Evolutionary conservation across 1,140 invertebrate species (phyloP), one percentile per base, ranked within the genome.

Genomic region (Orchesella cincta): DNA sequence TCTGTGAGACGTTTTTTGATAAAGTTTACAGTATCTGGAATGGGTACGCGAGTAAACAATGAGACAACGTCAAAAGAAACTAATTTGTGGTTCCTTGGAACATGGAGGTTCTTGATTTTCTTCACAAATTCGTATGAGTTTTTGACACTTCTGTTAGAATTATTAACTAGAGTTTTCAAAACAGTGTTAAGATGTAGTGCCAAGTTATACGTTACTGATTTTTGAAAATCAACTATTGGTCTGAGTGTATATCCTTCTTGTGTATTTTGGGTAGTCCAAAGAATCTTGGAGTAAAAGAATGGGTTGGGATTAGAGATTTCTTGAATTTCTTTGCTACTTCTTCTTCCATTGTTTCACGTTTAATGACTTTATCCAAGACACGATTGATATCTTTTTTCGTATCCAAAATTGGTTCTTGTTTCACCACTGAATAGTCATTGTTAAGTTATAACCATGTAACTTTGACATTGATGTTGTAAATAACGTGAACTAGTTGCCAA

Each of bases 261-360:
- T 84, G 83, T 28, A 83, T 81, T 79, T 84, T 83, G 39, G 81
- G 81, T 26, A 80, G 39, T 16, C 80, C 81, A 39, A 78, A 80
- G 29, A 80, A 62, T 33, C 39, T 57, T 62, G 79, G 79, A 51
- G 52, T 28, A 74, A 62, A 31, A 20, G 73, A 54, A 57, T 75
- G 54, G 54, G 36, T 78, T 46, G 74, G 52, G n/a, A 67, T 57
- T 1, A 81, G 74, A 34, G 28, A n/a, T 8, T 46, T 46, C n/a
- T n/a, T n/a, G n/a, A n/a, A n/a, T n/a, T n/a, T n/a, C n/a, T n/a
- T n/a, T n/a, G n/a, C n/a, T n/a, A n/a, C n/a, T n/a, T n/a, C n/a
- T n/a, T n/a, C n/a, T n/a, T n/a, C n/a, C n/a, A n/a, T n/a, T n/a
- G n/a, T n/a, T n/a, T n/a, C n/a, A n/a, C n/a, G n/a, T n/a, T n/a